A percentile compares a stretch with the other conserved stretches of the same genome.
Evolutionary conservation across 1,140 invertebrate species (phyloP).

Genomic region (Bombus superbus): DNA sequence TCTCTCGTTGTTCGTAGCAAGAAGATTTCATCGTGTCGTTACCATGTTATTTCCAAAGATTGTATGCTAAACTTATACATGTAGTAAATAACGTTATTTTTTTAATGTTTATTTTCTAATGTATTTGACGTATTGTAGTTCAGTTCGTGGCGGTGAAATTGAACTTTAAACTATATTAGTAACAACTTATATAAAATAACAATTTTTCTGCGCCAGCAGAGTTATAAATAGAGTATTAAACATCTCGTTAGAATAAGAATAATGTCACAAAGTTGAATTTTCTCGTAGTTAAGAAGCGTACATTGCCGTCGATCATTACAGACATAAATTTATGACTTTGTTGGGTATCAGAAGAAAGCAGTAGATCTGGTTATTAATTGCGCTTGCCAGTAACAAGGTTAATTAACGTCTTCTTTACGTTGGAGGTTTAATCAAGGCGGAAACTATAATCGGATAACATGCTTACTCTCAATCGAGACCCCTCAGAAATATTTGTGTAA

Average conservation of each 20-base stretch:
- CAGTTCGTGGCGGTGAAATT: no score
- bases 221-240: background rate
- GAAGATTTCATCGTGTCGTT: no score
- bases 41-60: no score
- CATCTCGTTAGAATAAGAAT: background rate
- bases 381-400: conserved; percentile 35
- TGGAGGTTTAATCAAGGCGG: conserved; percentile 47
- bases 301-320: background rate
- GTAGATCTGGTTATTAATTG: conserved; percentile 23
- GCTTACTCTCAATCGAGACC: conserved; percentile 31
- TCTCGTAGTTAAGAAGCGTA: background rate
- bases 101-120: no score
- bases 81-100: no score
- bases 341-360: conserved; percentile 1
- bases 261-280: background rate
- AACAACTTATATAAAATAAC: background rate
- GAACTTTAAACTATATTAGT: no score
- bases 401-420: conserved; percentile 48
- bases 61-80: no score
- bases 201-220: background rate
- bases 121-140: no score
- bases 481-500: conserved; percentile 18
- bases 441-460: conserved; percentile 46
- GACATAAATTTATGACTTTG: background rate
- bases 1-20: no score